A percentile compares a stretch with the other conserved stretches of the same genome.
Evolutionary conservation across 2,113 vertebrate species (phyloP).

Genomic region (Microcebus jonahi): DNA sequence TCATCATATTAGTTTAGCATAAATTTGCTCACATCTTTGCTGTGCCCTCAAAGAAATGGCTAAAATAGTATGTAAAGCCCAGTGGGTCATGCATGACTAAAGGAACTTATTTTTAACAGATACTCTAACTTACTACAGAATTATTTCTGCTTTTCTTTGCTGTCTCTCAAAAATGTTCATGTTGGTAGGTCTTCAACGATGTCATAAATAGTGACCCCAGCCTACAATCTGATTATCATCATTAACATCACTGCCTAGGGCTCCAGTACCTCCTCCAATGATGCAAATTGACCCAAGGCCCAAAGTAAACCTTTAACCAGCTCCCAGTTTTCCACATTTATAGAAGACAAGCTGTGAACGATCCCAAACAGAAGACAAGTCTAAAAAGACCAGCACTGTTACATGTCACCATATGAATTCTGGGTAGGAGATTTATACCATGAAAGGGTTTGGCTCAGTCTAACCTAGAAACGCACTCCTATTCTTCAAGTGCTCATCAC

Average conservation of each 20-base stretch:
- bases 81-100: background rate
- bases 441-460: background rate
- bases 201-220: background rate
- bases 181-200: background rate
- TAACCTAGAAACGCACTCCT: background rate
- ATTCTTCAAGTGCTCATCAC: too few species aligned
- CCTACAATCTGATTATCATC: accelerated
- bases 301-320: background rate
- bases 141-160: background rate
- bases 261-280: background rate
- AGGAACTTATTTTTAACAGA: background rate
- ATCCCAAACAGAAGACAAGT: background rate
- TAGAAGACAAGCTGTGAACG: background rate
- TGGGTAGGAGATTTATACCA: background rate
- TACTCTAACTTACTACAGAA: background rate
- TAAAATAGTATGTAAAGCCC: background rate
- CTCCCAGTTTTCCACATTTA: background rate
- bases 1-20: background rate
- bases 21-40: background rate
- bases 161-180: background rate
- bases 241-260: too few species aligned
- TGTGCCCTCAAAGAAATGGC: background rate
- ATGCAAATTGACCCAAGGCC: background rate
- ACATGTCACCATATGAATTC: background rate
- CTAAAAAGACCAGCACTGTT: background rate